Evolutionary conservation across 2,888 invertebrate species (phyloP).

Genomic region (Lasiommata megera): DNA sequence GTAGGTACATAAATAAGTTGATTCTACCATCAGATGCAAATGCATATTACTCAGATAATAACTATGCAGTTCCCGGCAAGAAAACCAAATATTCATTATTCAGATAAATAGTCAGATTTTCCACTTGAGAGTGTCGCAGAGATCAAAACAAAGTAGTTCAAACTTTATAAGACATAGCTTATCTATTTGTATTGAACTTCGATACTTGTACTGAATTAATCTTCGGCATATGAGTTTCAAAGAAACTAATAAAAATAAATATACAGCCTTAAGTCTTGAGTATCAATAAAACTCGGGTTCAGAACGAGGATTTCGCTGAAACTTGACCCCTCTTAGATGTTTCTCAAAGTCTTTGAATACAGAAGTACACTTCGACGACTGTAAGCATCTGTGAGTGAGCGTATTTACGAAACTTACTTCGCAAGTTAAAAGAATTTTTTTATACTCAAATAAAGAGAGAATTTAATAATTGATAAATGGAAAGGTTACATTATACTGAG

Average conservation of each 20-base stretch:
- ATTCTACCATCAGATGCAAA: too few species aligned
- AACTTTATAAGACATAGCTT: not conserved
- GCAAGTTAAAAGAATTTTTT: not conserved
- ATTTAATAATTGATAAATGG: too few species aligned
- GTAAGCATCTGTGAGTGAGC: not conserved
- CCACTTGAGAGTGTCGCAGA: not conserved
- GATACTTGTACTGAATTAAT: not conserved
- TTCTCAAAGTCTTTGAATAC: not conserved
- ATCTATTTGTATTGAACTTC: not conserved
- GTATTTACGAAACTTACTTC: not conserved
- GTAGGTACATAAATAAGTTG: too few species aligned
- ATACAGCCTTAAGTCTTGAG: not conserved
- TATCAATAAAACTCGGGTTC: not conserved
- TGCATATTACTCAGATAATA: too few species aligned
- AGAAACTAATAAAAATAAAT: not conserved
- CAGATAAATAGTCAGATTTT: not conserved
- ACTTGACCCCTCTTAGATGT: conserved; percentile 2
- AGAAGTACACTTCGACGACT: not conserved
- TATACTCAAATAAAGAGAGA: not conserved
- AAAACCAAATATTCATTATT: too few species aligned
- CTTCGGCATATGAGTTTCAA: not conserved
- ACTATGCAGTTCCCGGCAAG: too few species aligned
- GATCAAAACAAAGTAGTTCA: not conserved
- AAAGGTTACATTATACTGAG: too few species aligned
- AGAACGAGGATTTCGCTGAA: not conserved